Base-by-base conservation (phyloP, 1,140 invertebrate genomes). In the Brachionus calyciflorus region DNA sequence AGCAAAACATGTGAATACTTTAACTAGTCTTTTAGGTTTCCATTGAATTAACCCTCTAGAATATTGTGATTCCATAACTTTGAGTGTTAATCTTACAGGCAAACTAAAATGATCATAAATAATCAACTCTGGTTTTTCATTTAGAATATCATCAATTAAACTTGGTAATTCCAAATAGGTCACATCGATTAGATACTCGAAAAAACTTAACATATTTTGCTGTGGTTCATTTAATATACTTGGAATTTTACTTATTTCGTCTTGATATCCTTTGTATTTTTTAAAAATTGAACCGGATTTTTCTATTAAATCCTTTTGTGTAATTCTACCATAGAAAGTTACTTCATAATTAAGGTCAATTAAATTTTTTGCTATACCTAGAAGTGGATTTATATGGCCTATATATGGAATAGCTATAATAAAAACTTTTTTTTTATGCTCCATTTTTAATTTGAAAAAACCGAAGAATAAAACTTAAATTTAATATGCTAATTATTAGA, bases 361-460 rank as follows among this genome's bases (percentile, higher is more conserved):
- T 24, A 73, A n/a, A 12, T 49, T 30, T 7, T 21, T 51, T 6
- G 37, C 49, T n/a, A 49, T 48, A 17, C 69, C 24, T 6, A 41
- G n/a, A 17, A 73, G 33, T 9, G 69, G 69, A 21, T 73, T 73
- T 5, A 73, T 49, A 26, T 73, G 69, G 5, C 69, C 69, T 7
- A 49, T 51, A 24, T 33, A 24, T 7, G 69, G 69, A n/a, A 73
- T 9, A n/a, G 28, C 12, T 1, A 73, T 9, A 19, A 73, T 55
- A 14, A 73, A 30, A 12, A 73, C 49, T 19, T 49, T 73, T 12
- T 49, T 49, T 10, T 40, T 73, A 10, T 51, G 28, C 21, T 44
- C 33, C 63, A 37, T 68, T 2, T 68, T n/a, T n/a, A 68, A n/a
- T n/a, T n/a, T n/a, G n/a, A n/a, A n/a, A n/a, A n/a, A n/a, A n/a